Evolutionary conservation across 2,888 invertebrate genomes (phyloP).

Genomic region (Criorhina ranunculi): DNA sequence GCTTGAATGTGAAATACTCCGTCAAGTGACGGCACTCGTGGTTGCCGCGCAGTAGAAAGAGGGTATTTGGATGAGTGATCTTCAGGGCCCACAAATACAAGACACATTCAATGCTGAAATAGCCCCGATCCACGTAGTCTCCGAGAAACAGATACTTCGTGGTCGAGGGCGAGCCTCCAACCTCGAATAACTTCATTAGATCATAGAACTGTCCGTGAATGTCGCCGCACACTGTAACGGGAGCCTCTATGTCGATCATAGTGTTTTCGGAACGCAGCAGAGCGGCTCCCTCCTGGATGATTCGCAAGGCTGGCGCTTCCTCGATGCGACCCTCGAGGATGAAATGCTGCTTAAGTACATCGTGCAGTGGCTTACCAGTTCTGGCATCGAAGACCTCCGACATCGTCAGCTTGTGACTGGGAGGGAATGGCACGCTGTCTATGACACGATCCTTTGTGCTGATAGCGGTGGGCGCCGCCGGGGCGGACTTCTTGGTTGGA

Average conservation of each 20-base stretch:
- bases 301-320: conserved; percentile 97
- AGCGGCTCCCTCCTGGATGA: conserved; percentile 97
- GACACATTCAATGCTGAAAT: conserved; percentile 93
- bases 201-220: conserved; percentile 99
- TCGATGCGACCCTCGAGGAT: conserved; percentile 99
- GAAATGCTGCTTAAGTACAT: conserved; percentile 99
- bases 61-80: conserved; percentile 98
- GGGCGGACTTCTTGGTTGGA: conserved; percentile 76
- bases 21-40: conserved; percentile 99
- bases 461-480: conserved; percentile 57
- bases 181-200: conserved; percentile 99
- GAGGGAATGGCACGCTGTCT: conserved; percentile 96
- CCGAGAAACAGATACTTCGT: conserved; percentile 99
- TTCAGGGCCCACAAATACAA: conserved; percentile 99
- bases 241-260: conserved; percentile 99
- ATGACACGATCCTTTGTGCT: conserved; percentile 80
- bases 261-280: conserved; percentile 96
- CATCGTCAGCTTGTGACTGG: conserved; percentile 97
- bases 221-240: conserved; percentile 99
- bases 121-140: conserved; percentile 99
- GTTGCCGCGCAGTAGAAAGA: conserved; percentile 99
- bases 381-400: conserved; percentile 98
- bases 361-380: conserved; percentile 96
- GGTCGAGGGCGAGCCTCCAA: conserved; percentile 97
- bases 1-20: conserved; percentile 99